A percentile compares a stretch with the other conserved stretches of the same genome.
Evolutionary conservation across 2,113 vertebrate species (phyloP).

Genomic region (Anolis carolinensis): DNA sequence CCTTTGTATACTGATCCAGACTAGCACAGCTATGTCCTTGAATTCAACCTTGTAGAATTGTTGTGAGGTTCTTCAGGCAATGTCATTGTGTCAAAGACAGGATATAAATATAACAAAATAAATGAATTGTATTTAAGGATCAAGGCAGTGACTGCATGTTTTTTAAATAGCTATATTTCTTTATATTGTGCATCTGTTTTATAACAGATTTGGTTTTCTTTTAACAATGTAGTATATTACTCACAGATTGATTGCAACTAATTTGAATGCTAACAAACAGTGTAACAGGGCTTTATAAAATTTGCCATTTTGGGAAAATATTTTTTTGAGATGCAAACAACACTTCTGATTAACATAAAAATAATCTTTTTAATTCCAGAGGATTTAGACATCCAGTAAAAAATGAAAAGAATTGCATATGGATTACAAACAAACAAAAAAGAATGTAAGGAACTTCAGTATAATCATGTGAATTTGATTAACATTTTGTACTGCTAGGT

Average conservation of each 20-base stretch:
- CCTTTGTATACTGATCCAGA: too few relatives aligned
- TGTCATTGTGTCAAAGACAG: too few relatives aligned
- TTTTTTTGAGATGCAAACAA: background rate
- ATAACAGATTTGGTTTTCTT: background rate
- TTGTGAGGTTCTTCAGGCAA: too few relatives aligned
- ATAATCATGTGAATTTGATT: background rate
- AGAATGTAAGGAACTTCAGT: background rate
- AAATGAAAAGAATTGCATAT: background rate
- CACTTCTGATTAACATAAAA: background rate
- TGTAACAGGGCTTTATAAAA: constrained; percentile 1
- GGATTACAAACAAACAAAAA: background rate
- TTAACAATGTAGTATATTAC: background rate
- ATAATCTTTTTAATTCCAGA: constrained; percentile 7
- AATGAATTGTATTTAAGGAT: too few relatives aligned
- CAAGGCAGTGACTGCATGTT: background rate
- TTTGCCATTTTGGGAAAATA: background rate
- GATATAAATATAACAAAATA: too few relatives aligned
- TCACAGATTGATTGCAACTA: background rate
- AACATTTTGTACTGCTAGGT: background rate
- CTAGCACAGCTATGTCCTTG: too few relatives aligned
- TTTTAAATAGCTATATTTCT: background rate
- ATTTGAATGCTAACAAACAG: background rate
- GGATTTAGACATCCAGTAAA: background rate
- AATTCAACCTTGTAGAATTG: too few relatives aligned
- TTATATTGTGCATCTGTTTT: background rate